Percentiles rank a stretch among this genome's conserved stretches.
Conservation (phyloP, 2,888 invertebrate species). For the Aspidiotus destructor region DNA sequence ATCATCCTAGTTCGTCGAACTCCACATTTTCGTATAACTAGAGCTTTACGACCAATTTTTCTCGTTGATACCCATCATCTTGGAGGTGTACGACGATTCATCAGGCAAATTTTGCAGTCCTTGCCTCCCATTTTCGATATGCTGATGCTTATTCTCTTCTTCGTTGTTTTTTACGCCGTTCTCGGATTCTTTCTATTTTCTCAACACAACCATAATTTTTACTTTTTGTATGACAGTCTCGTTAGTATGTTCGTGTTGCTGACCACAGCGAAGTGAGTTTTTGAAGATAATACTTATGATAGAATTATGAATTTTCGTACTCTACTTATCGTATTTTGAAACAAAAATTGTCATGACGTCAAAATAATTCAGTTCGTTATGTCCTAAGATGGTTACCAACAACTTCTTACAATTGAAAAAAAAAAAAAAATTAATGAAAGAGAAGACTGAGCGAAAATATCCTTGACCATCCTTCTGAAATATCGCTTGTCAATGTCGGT, state of each 20-base stretch:
- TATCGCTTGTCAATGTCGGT: too few species aligned
- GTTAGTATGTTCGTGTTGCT: conserved; percentile 79
- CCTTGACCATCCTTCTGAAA: too few species aligned
- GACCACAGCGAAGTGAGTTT: conserved; percentile 80
- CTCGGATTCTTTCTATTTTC: conserved; percentile 75
- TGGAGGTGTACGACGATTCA: conserved; percentile 51
- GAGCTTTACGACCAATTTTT: conserved; percentile 79
- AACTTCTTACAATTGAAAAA: too few species aligned
- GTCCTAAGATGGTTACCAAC: too few species aligned
- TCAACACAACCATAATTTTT: conserved; percentile 54
- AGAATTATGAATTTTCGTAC: neutral
- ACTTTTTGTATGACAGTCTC: conserved; percentile 68
- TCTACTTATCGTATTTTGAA: neutral
- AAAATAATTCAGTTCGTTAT: too few species aligned
- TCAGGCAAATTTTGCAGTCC: conserved; percentile 71
- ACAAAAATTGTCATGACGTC: neutral
- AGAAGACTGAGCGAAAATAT: too few species aligned
- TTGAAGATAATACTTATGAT: neutral
- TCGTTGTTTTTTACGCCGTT: conserved; percentile 71
- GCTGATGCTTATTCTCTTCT: conserved; percentile 71
- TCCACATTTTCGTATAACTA: conserved; percentile 76
- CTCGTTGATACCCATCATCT: conserved; percentile 75
- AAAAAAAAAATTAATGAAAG: too few species aligned
- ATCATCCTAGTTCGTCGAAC: conserved; percentile 69
- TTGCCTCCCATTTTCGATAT: conserved; percentile 80